These are phyloP conservation scores for Pachymerium ferrugineum DNA, from an alignment of 2,888 invertebrate genomes.

Conservation along the genomic window DNA sequence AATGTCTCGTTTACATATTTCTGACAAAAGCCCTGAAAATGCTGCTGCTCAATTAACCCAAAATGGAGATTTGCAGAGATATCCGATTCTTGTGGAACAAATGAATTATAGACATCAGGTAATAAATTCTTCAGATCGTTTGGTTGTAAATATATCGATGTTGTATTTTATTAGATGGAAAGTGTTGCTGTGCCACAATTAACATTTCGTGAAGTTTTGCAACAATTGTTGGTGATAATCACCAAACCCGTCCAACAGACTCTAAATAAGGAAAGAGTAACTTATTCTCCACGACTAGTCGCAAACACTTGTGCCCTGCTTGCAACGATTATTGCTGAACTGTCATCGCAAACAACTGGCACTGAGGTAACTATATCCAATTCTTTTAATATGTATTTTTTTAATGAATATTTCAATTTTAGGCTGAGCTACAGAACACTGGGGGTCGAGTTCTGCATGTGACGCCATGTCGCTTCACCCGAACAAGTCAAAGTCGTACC, in stretches of 20 bases:
- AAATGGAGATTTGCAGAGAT: conserved; percentile 63
- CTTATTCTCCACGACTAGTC: conserved; percentile 51
- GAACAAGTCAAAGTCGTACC: conserved; percentile 78
- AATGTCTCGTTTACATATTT: background rate
- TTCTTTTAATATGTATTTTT: background rate
- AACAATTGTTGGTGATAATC: conserved; percentile 73
- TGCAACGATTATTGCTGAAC: conserved; percentile 78
- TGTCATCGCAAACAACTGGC: conserved; percentile 73
- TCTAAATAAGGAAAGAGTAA: conserved; percentile 51
- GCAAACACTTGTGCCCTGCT: conserved; percentile 54
- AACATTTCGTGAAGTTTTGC: conserved; percentile 71
- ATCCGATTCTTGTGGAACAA: conserved; percentile 70
- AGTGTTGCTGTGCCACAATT: background rate
- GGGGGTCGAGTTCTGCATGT: conserved; percentile 70
- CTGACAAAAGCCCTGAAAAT: conserved; percentile 49
- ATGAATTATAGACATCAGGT: conserved; percentile 64
- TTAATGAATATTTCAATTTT: too few species aligned
- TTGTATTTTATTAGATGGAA: background rate
- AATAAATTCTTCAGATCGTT: conserved; percentile 36
- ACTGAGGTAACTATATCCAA: conserved; percentile 57
- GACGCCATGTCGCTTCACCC: conserved; percentile 83
- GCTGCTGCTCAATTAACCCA: conserved; percentile 54
- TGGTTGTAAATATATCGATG: background rate
- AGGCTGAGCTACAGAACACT: conserved; percentile 65
- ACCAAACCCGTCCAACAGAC: conserved; percentile 65